Conservation (phyloP, 1,140 invertebrate genomes). For the Hylaeus volcanicus region DNA sequence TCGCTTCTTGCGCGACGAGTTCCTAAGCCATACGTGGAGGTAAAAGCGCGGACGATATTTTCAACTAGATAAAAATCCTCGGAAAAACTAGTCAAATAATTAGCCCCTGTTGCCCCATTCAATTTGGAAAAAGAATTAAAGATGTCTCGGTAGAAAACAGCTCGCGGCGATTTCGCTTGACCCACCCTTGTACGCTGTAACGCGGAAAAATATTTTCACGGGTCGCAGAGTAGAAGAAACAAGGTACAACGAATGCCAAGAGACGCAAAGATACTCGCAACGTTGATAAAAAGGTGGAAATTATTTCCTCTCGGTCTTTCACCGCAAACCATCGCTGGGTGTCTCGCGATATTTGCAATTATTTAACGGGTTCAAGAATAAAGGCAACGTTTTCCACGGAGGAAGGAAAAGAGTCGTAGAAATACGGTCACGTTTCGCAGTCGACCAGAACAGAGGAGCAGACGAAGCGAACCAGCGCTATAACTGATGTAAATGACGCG, state of each 20-base stretch:
- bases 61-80: no score
- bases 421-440: background rate
- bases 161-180: no score
- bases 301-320: background rate
- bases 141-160: no score
- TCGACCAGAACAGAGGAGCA: background rate
- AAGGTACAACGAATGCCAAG: background rate
- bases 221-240: no score
- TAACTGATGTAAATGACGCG: slow-evolving; percentile 28
- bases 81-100: no score
- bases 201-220: background rate
- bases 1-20: background rate
- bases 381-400: background rate
- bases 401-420: background rate
- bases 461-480: background rate
- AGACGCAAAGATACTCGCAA: no score
- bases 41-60: no score
- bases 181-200: background rate
- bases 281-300: background rate
- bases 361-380: background rate
- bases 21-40: no score
- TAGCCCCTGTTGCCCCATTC: no score
- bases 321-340: background rate
- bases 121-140: no score
- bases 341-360: background rate